Percentiles rank a stretch among this genome's conserved stretches.
These are phyloP conservation scores for Psammodynastes pulverulentus DNA, from an alignment of 2,113 vertebrate species.

Conservation along the genomic window DNA sequence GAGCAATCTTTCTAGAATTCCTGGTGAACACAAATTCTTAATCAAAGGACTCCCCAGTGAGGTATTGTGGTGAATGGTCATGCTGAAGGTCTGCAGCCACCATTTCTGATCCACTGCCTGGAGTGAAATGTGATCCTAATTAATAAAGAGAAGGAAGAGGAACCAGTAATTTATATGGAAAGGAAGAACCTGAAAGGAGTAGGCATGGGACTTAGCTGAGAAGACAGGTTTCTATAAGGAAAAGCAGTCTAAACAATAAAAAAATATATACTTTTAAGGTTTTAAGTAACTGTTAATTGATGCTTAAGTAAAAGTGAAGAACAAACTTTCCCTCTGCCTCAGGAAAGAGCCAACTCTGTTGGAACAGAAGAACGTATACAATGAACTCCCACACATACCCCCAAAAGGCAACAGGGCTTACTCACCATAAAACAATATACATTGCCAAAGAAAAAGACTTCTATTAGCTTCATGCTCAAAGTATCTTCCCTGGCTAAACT, in stretches of 20 bases:
- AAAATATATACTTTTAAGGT: background rate
- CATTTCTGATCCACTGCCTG: background rate
- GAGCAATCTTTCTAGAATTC: background rate
- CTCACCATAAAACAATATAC: background rate
- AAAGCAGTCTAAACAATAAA: background rate
- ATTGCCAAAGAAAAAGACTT: background rate
- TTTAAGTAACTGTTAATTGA: background rate
- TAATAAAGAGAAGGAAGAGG: background rate
- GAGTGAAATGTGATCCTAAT: background rate
- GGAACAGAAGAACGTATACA: background rate
- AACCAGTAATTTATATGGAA: background rate
- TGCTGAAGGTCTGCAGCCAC: background rate
- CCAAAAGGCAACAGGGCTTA: background rate
- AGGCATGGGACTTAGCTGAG: background rate
- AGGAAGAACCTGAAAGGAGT: background rate
- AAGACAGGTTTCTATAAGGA: background rate
- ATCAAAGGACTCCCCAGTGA: background rate
- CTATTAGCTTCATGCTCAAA: background rate
- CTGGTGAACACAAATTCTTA: background rate
- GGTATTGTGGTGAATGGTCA: background rate
- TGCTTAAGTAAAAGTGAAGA: background rate
- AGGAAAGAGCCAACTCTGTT: background rate
- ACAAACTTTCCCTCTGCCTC: background rate
- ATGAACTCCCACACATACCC: background rate
- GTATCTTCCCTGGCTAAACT: background rate